Base-by-base conservation (phyloP, 2,888 invertebrate species). In the Hypsopygia costalis region DNA sequence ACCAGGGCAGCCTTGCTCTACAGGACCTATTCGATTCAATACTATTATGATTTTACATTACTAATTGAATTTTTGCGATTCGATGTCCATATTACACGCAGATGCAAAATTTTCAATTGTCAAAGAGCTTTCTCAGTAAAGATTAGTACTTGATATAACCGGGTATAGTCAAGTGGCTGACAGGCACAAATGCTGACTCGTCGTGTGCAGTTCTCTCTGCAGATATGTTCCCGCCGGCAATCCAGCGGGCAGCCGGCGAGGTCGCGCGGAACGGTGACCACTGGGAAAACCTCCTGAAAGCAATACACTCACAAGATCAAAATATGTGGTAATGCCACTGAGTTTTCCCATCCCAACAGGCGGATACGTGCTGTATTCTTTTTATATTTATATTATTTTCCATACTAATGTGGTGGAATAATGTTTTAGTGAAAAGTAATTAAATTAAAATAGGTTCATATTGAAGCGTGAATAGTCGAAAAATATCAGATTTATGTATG, bases 211-310 rank as follows among this genome's bases (percentile, higher is more conserved):
- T 89, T 90, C 80, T 88, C 80, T 89, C 89, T 76, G 60, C 89
- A 90, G 89, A 88, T 89, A 51, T 62, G 75, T 71, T 77, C 71
- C 80, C 81, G 81, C 69, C 81, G 44, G 53, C 79, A 34, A 79
- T 80, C 51, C 89, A 63, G 49, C 90, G 86, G 58, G 90, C 90
- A 64, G 91, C 91, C 70, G 81, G 80, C 74, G 91, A 91, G 72
- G 91, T 92, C 69, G 91, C 91, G 73, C 78, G 85, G 81, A 90
- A 90, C 81, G 92, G 92, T 68, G 92, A 92, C 88, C 91, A 89
- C 76, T 91, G 91, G 89, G 92, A 92, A 91, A 91, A 90, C 83
- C 90, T 90, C 80, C 90, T 92, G 89, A 89, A 88, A 83, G 78
- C 87, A 55, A 83, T 87, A 60, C 82, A 83, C 74, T 74, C 85